Conservation (phyloP, 2,797 vertebrate genomes). For the Trachurus trachurus region DNA sequence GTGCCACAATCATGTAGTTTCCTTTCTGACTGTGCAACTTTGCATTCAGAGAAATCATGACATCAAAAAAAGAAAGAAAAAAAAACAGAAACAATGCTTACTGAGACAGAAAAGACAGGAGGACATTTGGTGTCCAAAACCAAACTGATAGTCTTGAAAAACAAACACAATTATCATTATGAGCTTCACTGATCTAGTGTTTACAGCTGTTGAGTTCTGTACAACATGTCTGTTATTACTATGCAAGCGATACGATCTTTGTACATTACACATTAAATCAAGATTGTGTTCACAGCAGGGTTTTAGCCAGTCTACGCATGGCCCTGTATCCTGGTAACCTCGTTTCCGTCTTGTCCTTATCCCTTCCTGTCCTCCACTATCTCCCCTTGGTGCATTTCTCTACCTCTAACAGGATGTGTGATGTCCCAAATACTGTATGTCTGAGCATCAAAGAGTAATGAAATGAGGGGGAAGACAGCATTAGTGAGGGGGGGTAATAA, state of each 20-base stretch:
- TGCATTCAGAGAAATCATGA: too few species aligned
- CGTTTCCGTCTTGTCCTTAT: constrained; percentile 11
- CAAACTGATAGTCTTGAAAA: too few species aligned
- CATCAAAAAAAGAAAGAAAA: too few species aligned
- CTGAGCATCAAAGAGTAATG: constrained; percentile 46
- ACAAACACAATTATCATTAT: too few species aligned
- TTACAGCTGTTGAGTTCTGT: neutral
- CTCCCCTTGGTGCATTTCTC: constrained; percentile 9
- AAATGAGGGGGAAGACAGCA: constrained; percentile 19
- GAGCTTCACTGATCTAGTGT: neutral
- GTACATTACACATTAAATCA: constrained; percentile 1
- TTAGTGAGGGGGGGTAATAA: neutral
- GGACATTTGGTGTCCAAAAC: too few species aligned
- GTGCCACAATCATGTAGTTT: neutral
- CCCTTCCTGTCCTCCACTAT: constrained; percentile 32
- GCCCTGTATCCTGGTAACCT: constrained; percentile 15
- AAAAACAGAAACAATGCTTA: too few species aligned
- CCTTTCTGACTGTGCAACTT: neutral
- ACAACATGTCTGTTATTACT: neutral
- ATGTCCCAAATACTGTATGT: constrained; percentile 38
- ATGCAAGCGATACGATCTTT: too few species aligned
- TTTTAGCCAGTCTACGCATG: neutral
- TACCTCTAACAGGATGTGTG: constrained; percentile 30
- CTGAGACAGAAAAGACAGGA: too few species aligned
- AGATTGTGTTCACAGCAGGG: constrained; percentile 3